A percentile compares a stretch with the other conserved stretches of the same genome.
phyloP scores from a whole-genome alignment of 2,113 vertebrate genomes.

The Chaetura pelagica region DNA sequence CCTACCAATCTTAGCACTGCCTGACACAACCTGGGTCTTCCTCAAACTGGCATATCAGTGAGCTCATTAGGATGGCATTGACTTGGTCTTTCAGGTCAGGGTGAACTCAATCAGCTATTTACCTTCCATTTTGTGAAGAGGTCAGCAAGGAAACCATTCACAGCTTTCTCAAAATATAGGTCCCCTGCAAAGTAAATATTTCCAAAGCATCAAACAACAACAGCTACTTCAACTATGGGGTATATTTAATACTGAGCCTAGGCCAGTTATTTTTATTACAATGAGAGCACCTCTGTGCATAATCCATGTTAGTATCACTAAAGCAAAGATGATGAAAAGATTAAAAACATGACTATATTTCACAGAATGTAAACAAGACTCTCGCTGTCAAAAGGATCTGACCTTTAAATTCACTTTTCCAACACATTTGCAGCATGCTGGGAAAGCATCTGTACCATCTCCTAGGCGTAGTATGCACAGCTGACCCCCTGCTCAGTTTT shows the following conservation, averaged over 20 bases:
- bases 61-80: background rate
- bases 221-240: background rate
- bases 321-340: background rate
- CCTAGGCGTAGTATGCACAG: background rate
- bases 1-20: background rate
- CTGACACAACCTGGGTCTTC: background rate
- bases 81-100: background rate
- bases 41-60: background rate
- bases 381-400: background rate
- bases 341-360: background rate
- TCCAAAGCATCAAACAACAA: background rate
- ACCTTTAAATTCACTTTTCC: constrained; percentile 8
- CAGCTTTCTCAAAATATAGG: constrained; percentile 97
- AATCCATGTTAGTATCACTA: background rate
- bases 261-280: background rate
- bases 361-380: background rate
- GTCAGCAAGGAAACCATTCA: constrained; percentile 96
- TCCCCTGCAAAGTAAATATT: constrained; percentile 83
- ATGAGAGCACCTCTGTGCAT: background rate
- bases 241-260: background rate
- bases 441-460: constrained; percentile 50
- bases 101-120: background rate
- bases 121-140: constrained; percentile 99
- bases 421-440: constrained; percentile 17
- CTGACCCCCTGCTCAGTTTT: constrained; percentile 1